These are phyloP conservation scores for Limenitis camilla DNA, from an alignment of 2,888 invertebrate genomes.

Conservation along the genomic window DNA sequence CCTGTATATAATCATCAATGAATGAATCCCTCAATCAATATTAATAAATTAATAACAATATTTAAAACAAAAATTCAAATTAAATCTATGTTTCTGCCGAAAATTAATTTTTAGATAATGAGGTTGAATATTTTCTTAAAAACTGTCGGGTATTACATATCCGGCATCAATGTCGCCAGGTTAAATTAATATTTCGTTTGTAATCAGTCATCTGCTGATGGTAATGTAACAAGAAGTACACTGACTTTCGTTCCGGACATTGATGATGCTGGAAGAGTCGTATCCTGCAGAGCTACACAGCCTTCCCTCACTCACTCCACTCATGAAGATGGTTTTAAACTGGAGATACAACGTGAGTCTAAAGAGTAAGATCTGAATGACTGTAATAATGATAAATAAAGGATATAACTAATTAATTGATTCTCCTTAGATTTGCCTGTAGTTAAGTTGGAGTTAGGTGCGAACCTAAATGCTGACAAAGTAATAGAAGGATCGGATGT, in stretches of 20 bases:
- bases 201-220: conserved; percentile 67
- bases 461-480: conserved; percentile 80
- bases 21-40: too few relatives aligned
- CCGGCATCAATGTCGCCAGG: neutral
- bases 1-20: too few relatives aligned
- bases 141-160: too few relatives aligned
- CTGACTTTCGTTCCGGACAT: conserved; percentile 77
- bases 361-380: neutral
- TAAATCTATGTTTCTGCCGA: too few relatives aligned
- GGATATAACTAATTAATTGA: neutral
- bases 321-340: conserved; percentile 78
- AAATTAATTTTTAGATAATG: too few relatives aligned
- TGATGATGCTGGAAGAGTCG: conserved; percentile 75
- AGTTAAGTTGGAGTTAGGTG: conserved; percentile 82
- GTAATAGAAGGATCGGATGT: conserved; percentile 88
- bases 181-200: neutral
- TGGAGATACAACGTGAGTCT: conserved; percentile 79
- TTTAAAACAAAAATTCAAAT: too few relatives aligned
- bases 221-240: conserved; percentile 80
- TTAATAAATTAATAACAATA: too few relatives aligned
- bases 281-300: conserved; percentile 64
- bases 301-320: conserved; percentile 66
- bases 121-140: too few relatives aligned
- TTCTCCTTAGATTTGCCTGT: conserved; percentile 78
- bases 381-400: neutral